A percentile compares a stretch with the other conserved stretches of the same genome.
Conservation (phyloP, 2,888 invertebrate species). For the Hemithea aestivaria region DNA sequence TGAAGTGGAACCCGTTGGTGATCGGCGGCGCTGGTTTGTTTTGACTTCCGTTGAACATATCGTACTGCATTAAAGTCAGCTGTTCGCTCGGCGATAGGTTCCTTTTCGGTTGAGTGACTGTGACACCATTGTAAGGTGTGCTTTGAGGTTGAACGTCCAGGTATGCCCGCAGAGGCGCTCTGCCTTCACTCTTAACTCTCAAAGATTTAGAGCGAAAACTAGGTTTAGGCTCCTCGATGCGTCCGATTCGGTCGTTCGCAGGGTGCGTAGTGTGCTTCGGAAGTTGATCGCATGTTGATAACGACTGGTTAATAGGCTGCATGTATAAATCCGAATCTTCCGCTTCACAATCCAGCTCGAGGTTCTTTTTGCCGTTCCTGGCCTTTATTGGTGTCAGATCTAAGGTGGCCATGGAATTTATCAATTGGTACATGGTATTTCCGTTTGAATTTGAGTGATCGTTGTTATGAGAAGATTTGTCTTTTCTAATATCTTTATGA, state of each 20-base stretch:
- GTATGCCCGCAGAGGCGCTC: conserved; percentile 65
- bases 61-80: conserved; percentile 71
- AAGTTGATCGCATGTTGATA: conserved; percentile 71
- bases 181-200: conserved; percentile 74
- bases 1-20: conserved; percentile 56
- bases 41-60: conserved; percentile 62
- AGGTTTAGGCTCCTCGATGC: conserved; percentile 63
- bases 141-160: conserved; percentile 55
- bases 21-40: conserved; percentile 44
- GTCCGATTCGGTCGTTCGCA: conserved; percentile 61
- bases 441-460: conserved; percentile 39
- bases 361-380: conserved; percentile 55
- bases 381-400: conserved; percentile 64
- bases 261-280: conserved; percentile 64
- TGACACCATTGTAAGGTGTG: conserved; percentile 60
- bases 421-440: conserved; percentile 65
- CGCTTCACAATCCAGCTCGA: conserved; percentile 58
- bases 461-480: conserved; percentile 33
- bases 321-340: conserved; percentile 72
- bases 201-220: conserved; percentile 76
- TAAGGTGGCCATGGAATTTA: conserved; percentile 71
- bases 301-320: conserved; percentile 64
- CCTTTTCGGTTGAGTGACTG: conserved; percentile 75
- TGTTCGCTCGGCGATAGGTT: conserved; percentile 75
- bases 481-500: conserved; percentile 57